Evolutionary conservation across 2,888 invertebrate genomes (phyloP), one percentile per base, ranked within the genome.

Genomic region (Abrostola tripartita): DNA sequence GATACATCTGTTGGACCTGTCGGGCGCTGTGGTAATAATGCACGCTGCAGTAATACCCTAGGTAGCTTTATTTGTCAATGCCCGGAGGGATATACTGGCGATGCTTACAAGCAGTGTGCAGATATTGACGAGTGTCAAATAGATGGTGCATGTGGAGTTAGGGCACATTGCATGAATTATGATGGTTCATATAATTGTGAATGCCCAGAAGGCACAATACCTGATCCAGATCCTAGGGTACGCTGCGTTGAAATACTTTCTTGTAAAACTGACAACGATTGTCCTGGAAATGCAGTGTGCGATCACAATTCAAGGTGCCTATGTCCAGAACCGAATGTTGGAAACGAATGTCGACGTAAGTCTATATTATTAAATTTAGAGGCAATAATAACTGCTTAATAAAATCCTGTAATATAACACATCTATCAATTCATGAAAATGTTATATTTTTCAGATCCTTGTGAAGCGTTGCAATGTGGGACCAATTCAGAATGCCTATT

Each of bases 341-440:
- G 98, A 79, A 98, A 98, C 81, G 98, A 98, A 84, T 98, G 98
- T 83, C 96, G 98, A 90, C 98, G 98, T 98, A 95, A 96, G 97
- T 95, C n/a, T n/a, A 78, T 63, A 40, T 24, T 14, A 9, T 47
- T 47, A 14, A 1, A 47, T 5, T 47, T 12, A 9, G 14, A 9
- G 1, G 24, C 24, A 5, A 44, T 7, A n/a, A 24, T 24, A 6
- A 14, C 1, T 41, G n/a, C n/a, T 5, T 41, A 9, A 41, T 41
- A 5, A 9, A 11, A 41, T 41, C n/a, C n/a, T 41, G 5, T 6
- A 5, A n/a, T 41, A n/a, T 7, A 9, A 24, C 24, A 24, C 24
- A 24, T 24, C 24, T 24, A 24, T 24, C 24, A 24, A 24, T 24
- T 24, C 24, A 24, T 24, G 4, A 24, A 24, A 24, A 24, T 4